Percentiles rank a stretch among this genome's conserved stretches.
These are phyloP conservation scores for Oscheius myriophilus DNA, from an alignment of 2,888 invertebrate genomes.

Conservation along the genomic window DNA sequence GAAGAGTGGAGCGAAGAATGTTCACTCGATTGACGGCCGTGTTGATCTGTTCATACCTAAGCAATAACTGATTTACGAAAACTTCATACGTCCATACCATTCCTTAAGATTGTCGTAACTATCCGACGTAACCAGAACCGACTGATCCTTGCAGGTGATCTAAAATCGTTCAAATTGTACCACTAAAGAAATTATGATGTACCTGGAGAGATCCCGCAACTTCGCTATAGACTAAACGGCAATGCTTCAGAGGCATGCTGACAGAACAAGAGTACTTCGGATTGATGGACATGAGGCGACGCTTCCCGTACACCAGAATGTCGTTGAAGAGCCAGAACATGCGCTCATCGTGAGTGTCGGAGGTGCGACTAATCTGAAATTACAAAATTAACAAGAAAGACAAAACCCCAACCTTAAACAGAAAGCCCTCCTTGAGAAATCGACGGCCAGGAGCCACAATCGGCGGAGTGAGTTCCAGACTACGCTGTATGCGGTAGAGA, in stretches of 20 bases:
- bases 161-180: constrained; percentile 8
- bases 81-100: constrained; percentile 10
- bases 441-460: constrained; percentile 47
- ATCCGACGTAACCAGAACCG: constrained; percentile 37
- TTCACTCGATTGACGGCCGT: constrained; percentile 41
- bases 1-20: constrained; percentile 39
- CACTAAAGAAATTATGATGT: background rate
- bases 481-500: constrained; percentile 37
- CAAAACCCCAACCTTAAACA: constrained; percentile 35
- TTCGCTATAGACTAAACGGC: constrained; percentile 33
- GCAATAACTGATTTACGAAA: background rate
- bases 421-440: constrained; percentile 41
- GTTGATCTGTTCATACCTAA: constrained; percentile 29
- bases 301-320: constrained; percentile 47
- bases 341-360: constrained; percentile 38
- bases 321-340: constrained; percentile 50
- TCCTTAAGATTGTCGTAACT: constrained; percentile 25
- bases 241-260: constrained; percentile 40
- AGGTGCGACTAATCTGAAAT: constrained; percentile 38
- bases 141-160: constrained; percentile 31
- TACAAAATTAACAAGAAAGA: background rate
- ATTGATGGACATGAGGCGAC: constrained; percentile 34
- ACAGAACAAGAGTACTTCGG: constrained; percentile 42
- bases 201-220: constrained; percentile 40
- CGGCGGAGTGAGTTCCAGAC: constrained; percentile 28